phyloP scores from a whole-genome alignment of 2,113 vertebrate genomes.

The Malaclemys terrapin region DNA sequence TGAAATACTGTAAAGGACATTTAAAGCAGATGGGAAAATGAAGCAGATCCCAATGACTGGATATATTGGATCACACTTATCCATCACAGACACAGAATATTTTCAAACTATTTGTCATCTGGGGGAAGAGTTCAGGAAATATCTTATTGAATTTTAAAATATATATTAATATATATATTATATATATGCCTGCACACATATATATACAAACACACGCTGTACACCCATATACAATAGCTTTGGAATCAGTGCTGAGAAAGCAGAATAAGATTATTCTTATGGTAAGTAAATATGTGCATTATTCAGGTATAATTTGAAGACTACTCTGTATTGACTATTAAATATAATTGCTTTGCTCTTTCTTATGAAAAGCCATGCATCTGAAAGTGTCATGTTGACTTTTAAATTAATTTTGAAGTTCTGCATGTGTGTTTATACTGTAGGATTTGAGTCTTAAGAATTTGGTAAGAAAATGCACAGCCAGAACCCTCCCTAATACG shows the following conservation, averaged over 20 bases:
- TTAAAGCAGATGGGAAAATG: neutral
- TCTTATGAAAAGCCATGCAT: neutral
- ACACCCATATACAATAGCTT: neutral
- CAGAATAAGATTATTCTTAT: neutral
- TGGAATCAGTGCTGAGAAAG: rapidly evolving
- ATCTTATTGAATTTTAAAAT: neutral
- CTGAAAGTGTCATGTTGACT: neutral
- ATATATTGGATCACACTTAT: neutral
- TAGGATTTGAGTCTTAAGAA: neutral
- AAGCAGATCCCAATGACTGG: neutral
- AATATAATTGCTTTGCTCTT: neutral
- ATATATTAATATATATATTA: neutral
- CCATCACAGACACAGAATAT: neutral
- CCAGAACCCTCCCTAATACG: neutral
- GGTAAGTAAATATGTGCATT: neutral
- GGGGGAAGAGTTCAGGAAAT: neutral
- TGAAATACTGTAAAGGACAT: neutral
- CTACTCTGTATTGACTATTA: neutral
- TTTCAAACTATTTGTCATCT: neutral
- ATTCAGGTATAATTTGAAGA: neutral
- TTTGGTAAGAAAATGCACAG: neutral
- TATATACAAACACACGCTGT: neutral
- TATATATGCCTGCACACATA: neutral
- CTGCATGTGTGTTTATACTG: neutral
- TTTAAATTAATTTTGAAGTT: neutral